Base-by-base conservation (phyloP, 2,113 vertebrate species). In the Phainopepla nitens region DNA sequence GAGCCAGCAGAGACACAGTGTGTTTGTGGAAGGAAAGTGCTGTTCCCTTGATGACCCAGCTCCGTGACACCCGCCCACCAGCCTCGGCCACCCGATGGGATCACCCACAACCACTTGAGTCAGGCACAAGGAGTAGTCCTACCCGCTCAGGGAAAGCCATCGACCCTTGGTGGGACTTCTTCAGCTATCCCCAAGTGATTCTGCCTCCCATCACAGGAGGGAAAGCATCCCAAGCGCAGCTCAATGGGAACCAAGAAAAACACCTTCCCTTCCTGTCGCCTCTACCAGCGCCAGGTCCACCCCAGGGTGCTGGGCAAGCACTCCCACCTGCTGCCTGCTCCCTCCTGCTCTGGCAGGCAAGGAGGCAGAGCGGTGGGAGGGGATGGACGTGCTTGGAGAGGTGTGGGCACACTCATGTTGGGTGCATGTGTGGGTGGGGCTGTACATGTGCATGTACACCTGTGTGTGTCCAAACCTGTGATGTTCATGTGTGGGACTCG, bases 391-490 rank as follows among this genome's bases (percentile, higher is more conserved):
- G 39, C 19, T 36, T 3, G 1, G 35, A 71, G 87, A 80, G 35
- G 28, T 61, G 54, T 61, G 68, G 41, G 50, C 45, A 35, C 50
- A 45, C 15, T 22, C 3, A 0, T 28, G 42, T 23, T 1, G 2
- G 65, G 11, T 41, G 33, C 1, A 2, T 0, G 0, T 21, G 47
- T 45, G 42, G 64, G 27, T 8, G 50, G 51, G 33, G 33, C 15
- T 0, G 0, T 49, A 42, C 20, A 2, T 21, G 15, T 39, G 54
- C 13, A 24, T 0, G 2, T 21, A 66, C 15, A 1, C 2, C 1
- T 61, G 47, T n/a, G 15, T 58, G 54, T 15, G 25, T 53, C 75
- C 61, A 8, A n/a, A 45, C 5, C 7, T 62, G 61, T 61, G 60
- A 49, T 31, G 11, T 2, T 17, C 66, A 33, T 12, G n/a, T 22